A percentile compares a stretch with the other conserved stretches of the same genome.
Conservation (phyloP, 2,888 invertebrate species). For the Agriotes lineatus region DNA sequence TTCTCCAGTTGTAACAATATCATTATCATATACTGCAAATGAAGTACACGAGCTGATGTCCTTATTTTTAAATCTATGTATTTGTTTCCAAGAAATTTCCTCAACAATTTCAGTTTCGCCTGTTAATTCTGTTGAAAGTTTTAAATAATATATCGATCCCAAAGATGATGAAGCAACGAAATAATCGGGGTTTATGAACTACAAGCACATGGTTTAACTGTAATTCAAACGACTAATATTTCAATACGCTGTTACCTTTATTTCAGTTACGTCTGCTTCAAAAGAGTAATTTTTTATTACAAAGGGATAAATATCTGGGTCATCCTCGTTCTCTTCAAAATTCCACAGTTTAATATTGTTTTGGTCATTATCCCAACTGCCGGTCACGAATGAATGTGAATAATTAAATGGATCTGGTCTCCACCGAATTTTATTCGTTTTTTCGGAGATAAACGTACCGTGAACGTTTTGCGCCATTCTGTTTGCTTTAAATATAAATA, state of each 20-base stretch:
- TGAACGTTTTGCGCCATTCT: constrained; percentile 78
- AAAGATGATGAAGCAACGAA: constrained; percentile 76
- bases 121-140: constrained; percentile 72
- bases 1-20: constrained; percentile 86
- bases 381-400: constrained; percentile 83
- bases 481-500: no score
- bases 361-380: constrained; percentile 85
- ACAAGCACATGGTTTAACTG: constrained; percentile 41
- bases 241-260: constrained; percentile 68
- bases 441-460: constrained; percentile 88
- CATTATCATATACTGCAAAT: constrained; percentile 80
- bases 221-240: not conserved
- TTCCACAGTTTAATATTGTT: constrained; percentile 83
- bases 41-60: constrained; percentile 80
- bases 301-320: constrained; percentile 76
- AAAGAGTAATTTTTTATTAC: constrained; percentile 72
- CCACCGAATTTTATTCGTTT: constrained; percentile 89
- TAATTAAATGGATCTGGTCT: constrained; percentile 81
- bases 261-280: constrained; percentile 83
- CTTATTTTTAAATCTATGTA: constrained; percentile 74
- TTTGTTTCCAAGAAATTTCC: constrained; percentile 73
- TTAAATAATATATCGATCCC: constrained; percentile 77
- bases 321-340: constrained; percentile 74
- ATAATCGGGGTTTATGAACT: constrained; percentile 77
- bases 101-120: constrained; percentile 71